phyloP scores from a whole-genome alignment of 2,113 vertebrate genomes.

The Nyctereutes procyonoides region DNA sequence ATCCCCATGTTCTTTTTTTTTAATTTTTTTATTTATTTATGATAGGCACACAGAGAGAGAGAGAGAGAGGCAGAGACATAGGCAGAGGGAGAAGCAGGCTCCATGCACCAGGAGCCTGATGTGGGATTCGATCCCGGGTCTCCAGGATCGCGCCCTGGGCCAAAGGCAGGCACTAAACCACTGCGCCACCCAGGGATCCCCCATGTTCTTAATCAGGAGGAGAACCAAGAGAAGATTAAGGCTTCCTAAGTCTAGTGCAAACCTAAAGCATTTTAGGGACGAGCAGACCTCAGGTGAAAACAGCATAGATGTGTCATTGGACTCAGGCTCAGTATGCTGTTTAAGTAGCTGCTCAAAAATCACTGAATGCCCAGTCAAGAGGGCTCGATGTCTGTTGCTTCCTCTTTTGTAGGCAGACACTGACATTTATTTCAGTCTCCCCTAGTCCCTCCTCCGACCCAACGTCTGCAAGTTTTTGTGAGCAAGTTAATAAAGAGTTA shows the following conservation, averaged over 20 bases:
- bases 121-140: no score
- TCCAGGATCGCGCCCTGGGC: no score
- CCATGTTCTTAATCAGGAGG: not conserved
- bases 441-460: not conserved
- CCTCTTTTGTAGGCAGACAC: fast-evolving
- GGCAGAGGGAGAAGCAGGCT: no score
- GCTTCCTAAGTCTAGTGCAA: not conserved
- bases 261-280: not conserved
- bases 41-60: no score
- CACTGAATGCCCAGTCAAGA: not conserved
- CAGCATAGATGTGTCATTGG: fast-evolving
- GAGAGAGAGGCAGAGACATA: no score
- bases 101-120: no score
- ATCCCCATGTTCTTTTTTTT: not conserved
- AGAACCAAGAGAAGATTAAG: not conserved
- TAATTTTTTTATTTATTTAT: no score
- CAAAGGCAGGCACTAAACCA: no score
- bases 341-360: fast-evolving
- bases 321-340: fast-evolving
- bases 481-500: slow-evolving; percentile 13
- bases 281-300: not conserved
- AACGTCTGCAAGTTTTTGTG: not conserved
- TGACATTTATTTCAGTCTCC: not conserved
- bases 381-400: fast-evolving
- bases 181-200: no score